Evolutionary conservation across 2,888 invertebrate species (phyloP).

Genomic region (Thysanoteuthis rhombus): DNA sequence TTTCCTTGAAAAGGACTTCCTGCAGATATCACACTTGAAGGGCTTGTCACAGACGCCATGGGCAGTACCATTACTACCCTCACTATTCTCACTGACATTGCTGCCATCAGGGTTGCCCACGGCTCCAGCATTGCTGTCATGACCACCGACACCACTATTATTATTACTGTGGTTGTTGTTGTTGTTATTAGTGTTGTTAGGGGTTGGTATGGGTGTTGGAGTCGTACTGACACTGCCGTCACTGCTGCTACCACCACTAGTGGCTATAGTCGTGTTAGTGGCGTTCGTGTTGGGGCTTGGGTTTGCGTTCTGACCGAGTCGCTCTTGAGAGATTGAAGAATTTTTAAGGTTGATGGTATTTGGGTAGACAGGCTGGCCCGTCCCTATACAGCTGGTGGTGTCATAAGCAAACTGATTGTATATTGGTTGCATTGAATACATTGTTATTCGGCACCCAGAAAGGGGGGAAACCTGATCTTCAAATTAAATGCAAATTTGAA

Average conservation of each 20-base stretch:
- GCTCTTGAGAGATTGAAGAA: neutral
- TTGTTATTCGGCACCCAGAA: neutral
- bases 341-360: slow-evolving; percentile 20
- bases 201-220: neutral
- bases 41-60: neutral
- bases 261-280: neutral
- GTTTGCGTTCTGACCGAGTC: neutral
- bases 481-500: neutral
- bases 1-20: neutral
- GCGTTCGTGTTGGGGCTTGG: neutral
- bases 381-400: neutral
- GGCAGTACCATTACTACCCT: neutral
- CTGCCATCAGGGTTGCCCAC: neutral
- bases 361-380: slow-evolving; percentile 19
- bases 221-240: neutral
- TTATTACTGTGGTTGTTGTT: no score
- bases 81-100: neutral
- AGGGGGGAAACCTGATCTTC: neutral
- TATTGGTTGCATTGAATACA: slow-evolving; percentile 17
- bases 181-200: no score
- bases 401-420: slow-evolving; percentile 23
- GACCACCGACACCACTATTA: neutral
- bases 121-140: neutral
- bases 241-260: neutral
- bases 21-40: slow-evolving; percentile 23